Evolutionary conservation across 2,113 vertebrate species (phyloP).

Genomic region (Rhinoderma darwinii): DNA sequence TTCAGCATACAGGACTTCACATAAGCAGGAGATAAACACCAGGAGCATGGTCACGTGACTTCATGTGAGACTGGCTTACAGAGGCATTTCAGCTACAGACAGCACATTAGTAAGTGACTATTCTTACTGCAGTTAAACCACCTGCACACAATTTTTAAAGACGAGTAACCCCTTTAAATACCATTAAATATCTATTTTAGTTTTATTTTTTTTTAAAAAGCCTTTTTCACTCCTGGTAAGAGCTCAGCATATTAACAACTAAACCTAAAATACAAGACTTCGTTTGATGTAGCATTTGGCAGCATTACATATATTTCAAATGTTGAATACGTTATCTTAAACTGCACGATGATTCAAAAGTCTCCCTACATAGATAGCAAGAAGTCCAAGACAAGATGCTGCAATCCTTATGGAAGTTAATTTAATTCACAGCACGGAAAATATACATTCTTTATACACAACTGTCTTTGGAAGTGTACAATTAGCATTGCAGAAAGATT

Average conservation of each 20-base stretch:
- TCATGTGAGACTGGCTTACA: too few species aligned
- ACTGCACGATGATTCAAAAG: not conserved
- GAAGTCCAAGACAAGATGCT: not conserved
- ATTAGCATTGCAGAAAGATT: not conserved
- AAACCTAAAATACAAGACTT: not conserved
- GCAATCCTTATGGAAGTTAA: slow-evolving; percentile 43
- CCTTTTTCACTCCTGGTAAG: not conserved
- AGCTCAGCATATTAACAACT: not conserved
- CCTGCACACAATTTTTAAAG: too few species aligned
- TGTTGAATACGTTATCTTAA: too few species aligned
- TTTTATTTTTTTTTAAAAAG: too few species aligned
- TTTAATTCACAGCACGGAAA: slow-evolving; percentile 52
- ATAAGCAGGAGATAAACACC: too few species aligned
- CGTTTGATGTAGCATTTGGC: not conserved
- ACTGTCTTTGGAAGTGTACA: slow-evolving; percentile 46
- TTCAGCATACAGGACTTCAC: too few species aligned
- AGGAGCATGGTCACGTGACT: too few species aligned
- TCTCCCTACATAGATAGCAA: not conserved
- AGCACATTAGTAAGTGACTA: too few species aligned
- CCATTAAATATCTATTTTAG: too few species aligned
- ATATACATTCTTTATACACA: slow-evolving; percentile 52
- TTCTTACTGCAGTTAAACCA: too few species aligned
- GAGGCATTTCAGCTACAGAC: too few species aligned
- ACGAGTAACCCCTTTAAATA: too few species aligned
- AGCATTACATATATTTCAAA: not conserved